phyloP scores from a whole-genome alignment of 1,140 invertebrate species.

The Sitophilus oryzae region DNA sequence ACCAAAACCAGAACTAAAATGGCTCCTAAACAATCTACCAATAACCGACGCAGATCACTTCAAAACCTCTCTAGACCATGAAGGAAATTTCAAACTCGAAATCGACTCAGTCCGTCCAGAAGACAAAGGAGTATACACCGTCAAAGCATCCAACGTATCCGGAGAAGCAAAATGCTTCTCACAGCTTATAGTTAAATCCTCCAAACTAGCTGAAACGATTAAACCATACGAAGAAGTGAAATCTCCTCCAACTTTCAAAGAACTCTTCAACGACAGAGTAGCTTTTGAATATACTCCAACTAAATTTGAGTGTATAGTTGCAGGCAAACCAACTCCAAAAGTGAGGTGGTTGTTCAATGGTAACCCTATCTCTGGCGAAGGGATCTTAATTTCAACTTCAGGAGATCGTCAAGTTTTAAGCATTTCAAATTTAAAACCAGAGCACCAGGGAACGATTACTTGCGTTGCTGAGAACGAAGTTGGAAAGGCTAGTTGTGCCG shows the following conservation, averaged over 20 bases:
- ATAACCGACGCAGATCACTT: conserved; percentile 51
- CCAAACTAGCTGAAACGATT: conserved; percentile 43
- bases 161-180: conserved; percentile 80
- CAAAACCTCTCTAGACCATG: conserved; percentile 46
- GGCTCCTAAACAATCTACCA: conserved; percentile 67
- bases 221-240: conserved; percentile 53
- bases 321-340: conserved; percentile 67
- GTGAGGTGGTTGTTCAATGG: conserved; percentile 71
- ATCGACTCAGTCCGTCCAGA: conserved; percentile 53
- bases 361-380: conserved; percentile 60
- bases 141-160: conserved; percentile 62
- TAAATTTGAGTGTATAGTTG: conserved; percentile 66
- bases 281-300: conserved; percentile 51
- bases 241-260: conserved; percentile 58
- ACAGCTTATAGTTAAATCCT: conserved; percentile 64
- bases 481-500: conserved; percentile 63
- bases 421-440: conserved; percentile 53
- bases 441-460: conserved; percentile 61
- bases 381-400: conserved; percentile 64
- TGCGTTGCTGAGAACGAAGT: conserved; percentile 70
- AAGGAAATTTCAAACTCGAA: conserved; percentile 54
- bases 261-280: conserved; percentile 55
- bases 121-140: conserved; percentile 72
- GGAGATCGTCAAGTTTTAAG: conserved; percentile 65
- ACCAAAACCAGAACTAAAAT: conserved; percentile 63